These are phyloP conservation scores for Fratercula arctica DNA, from an alignment of 2,797 vertebrate genomes.

Conservation along the genomic window DNA sequence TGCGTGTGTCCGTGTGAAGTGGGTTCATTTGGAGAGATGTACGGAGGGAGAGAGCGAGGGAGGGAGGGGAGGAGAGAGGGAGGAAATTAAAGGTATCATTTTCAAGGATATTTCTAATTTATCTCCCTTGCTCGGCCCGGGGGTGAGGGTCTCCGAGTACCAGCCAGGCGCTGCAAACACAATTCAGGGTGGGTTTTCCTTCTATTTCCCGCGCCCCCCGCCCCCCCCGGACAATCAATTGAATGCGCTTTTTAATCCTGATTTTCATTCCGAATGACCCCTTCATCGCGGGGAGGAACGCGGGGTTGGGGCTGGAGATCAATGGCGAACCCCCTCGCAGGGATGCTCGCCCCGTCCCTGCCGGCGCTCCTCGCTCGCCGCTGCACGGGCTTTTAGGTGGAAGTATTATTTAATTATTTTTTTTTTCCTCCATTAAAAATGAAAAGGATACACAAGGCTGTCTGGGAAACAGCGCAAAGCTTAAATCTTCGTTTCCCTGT, in stretches of 20 bases:
- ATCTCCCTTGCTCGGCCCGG: background rate
- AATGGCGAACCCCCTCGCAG: background rate
- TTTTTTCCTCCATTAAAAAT: background rate
- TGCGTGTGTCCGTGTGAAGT: background rate
- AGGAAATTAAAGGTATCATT: slow-evolving; percentile 37
- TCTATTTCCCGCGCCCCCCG: background rate
- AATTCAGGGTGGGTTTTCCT: background rate
- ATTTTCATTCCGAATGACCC: background rate
- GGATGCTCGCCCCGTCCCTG: background rate
- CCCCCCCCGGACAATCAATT: background rate
- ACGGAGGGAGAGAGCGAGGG: background rate
- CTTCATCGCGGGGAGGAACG: background rate
- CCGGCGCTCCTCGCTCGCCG: background rate
- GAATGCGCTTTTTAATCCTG: background rate
- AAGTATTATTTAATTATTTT: background rate
- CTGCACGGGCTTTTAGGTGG: background rate
- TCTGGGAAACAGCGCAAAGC: background rate
- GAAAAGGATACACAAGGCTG: background rate
- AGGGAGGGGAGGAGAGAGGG: background rate
- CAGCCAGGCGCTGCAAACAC: background rate
- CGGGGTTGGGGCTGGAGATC: background rate
- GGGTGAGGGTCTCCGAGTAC: background rate
- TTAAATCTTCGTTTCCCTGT: background rate
- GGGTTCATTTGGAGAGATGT: background rate
- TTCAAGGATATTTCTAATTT: slow-evolving; percentile 29